Conservation (phyloP, 2,113 vertebrate species). For the Dasypus novemcinctus region DNA sequence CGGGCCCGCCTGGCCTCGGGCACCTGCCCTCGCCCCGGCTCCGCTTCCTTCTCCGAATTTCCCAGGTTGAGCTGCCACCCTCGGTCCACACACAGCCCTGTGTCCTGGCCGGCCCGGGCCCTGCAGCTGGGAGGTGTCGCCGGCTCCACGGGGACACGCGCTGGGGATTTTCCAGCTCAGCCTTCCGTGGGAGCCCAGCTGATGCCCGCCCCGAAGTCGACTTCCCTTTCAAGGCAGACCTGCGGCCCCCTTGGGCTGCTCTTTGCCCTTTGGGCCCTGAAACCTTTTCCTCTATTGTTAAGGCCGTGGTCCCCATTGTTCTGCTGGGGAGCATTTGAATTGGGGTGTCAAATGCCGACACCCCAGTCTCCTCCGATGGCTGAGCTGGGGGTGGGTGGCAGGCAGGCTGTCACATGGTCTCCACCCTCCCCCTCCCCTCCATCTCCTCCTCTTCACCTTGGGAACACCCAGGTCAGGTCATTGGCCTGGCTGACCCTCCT, state of each 20-base stretch:
- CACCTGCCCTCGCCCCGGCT: not conserved
- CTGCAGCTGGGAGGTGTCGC: not conserved
- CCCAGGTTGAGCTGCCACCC: accelerated
- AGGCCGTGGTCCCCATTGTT: not conserved
- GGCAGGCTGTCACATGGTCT: accelerated
- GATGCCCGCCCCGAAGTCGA: too few species aligned
- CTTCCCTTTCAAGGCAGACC: not conserved
- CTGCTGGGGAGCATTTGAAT: accelerated
- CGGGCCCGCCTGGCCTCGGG: too few species aligned
- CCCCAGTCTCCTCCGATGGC: not conserved
- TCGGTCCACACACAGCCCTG: not conserved
- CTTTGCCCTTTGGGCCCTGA: not conserved
- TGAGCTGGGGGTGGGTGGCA: accelerated
- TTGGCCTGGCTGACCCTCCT: accelerated
- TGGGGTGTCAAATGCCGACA: not conserved
- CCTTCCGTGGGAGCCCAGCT: accelerated
- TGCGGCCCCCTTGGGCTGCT: not conserved
- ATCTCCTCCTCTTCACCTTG: too few species aligned
- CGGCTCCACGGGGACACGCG: accelerated
- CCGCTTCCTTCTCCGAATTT: not conserved
- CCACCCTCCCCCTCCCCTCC: not conserved
- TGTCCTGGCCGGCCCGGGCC: accelerated
- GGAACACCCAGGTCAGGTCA: not conserved
- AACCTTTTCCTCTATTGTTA: not conserved
- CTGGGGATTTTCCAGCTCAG: accelerated